phyloP scores from a whole-genome alignment of 2,888 invertebrate genomes.

The Alviniconcha strummeri region DNA sequence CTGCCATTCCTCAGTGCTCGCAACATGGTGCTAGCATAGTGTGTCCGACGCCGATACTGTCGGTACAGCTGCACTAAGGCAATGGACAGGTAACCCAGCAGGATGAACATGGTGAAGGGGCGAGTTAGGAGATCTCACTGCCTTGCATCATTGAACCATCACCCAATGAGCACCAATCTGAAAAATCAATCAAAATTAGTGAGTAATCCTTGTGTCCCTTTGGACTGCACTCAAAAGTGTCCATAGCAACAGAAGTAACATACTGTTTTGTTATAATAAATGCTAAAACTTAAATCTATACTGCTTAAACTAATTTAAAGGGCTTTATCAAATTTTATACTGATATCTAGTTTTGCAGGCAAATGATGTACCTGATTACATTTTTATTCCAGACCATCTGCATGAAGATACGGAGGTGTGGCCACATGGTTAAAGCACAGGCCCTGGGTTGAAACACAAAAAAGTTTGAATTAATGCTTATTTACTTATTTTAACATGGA shows the following conservation, averaged over 20 bases:
- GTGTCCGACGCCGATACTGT: conserved; percentile 13
- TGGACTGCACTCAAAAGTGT: background rate
- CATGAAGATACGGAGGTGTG: too few relatives aligned
- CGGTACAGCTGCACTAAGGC: conserved; percentile 18
- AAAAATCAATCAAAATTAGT: background rate
- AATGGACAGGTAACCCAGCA: conserved; percentile 4
- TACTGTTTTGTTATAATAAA: background rate
- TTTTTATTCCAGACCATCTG: too few relatives aligned
- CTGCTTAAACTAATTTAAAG: too few relatives aligned
- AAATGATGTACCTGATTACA: too few relatives aligned
- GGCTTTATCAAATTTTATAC: too few relatives aligned
- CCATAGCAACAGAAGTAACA: background rate
- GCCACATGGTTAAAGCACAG: too few relatives aligned
- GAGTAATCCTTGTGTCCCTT: too few relatives aligned
- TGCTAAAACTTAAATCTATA: too few relatives aligned
- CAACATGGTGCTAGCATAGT: conserved; percentile 41
- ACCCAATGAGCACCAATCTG: conserved; percentile 31
- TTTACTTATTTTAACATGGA: too few relatives aligned
- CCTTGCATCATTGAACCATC: background rate
- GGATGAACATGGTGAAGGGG: conserved; percentile 10
- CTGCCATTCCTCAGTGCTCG: conserved; percentile 43
- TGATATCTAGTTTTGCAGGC: too few relatives aligned
- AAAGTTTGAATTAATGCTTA: too few relatives aligned
- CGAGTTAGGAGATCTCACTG: background rate
- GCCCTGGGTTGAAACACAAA: too few relatives aligned